Evolutionary conservation across 2,113 vertebrate genomes (phyloP).

Genomic region (Neomonachus schauinslandi): DNA sequence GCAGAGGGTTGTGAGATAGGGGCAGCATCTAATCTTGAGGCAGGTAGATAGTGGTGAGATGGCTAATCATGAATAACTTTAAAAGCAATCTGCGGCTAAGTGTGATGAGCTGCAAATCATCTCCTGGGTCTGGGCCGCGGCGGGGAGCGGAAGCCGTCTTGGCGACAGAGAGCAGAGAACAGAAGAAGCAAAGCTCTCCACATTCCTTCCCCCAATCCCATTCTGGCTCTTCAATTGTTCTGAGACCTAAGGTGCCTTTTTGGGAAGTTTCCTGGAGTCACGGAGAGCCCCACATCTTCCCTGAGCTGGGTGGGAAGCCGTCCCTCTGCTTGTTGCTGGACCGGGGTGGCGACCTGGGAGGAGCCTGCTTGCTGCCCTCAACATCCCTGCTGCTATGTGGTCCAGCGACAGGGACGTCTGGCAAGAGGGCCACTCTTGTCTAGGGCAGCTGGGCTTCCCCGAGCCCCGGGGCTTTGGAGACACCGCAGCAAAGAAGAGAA

Average conservation of each 20-base stretch:
- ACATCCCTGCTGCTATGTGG: background rate
- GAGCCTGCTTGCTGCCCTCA: background rate
- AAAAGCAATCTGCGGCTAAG: conserved; percentile 46
- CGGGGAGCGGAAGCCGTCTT: background rate
- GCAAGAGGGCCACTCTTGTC: background rate
- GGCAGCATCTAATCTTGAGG: conserved; percentile 43
- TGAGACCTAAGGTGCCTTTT: background rate
- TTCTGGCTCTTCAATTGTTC: background rate
- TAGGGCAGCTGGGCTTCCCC: background rate
- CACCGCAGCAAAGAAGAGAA: background rate
- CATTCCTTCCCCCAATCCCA: background rate
- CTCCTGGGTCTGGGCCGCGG: background rate
- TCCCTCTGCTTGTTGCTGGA: background rate
- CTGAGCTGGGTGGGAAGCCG: background rate
- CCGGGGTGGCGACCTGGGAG: too few relatives aligned
- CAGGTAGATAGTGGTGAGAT: conserved; percentile 29
- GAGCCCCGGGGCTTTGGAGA: background rate
- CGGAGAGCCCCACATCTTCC: background rate
- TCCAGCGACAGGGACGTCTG: fast-evolving
- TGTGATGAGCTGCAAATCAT: background rate
- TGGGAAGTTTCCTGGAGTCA: background rate
- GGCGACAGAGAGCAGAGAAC: background rate
- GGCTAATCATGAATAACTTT: conserved; percentile 13
- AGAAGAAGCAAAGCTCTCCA: background rate
- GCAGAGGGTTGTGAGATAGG: background rate